Base-by-base conservation (phyloP, 2,797 vertebrate genomes). In the Adelosebastes latens region DNA sequence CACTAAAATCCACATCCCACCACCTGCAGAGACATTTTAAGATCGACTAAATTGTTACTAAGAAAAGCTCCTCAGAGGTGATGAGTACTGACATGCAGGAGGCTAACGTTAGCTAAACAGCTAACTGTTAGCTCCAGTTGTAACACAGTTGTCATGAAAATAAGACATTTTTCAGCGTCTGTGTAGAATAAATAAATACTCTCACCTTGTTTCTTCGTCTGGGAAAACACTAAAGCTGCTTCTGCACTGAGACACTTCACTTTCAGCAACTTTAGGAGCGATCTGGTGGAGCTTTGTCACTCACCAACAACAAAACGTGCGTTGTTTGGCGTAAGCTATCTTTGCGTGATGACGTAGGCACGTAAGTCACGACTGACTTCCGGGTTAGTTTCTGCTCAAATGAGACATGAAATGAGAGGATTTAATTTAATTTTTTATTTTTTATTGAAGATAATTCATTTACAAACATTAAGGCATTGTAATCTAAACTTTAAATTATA, bases 281-380 rank as follows among this genome's bases (percentile, higher is more conserved):
- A 25, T 9, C 8, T 25, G 8, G 62, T 0, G 13, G 2, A n/a
- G 31, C 77, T 68, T 42, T 3, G 46, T 67, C 67, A 68, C 14
- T 13, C 49, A 83, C 24, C 31, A 0, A n/a, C 55, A 77, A 67
- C 69, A n/a, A n/a, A 81, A 83, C 77, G 70, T 55, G 75, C 27
- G 18, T 16, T 27, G 20, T 2, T 62, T 0, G 0, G 29, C 52
- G 16, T 66, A 29, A 62, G 67, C 14, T 8, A 1, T 10, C 22
- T 4, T 2, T 88, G 60, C 87, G 90, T 55, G 55, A 87, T 91
- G 79, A 89, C 90, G 90, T 82, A 24, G 7, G 0, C 0, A 0
- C 0, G 0, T 3, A 36, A 12, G 31, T 6, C 1, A n/a, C 1
- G n/a, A 3, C 52, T 27, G 8, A 70, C 31, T 55, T 75, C 64